Evolutionary conservation across 2,797 vertebrate genomes (phyloP), one percentile per base, ranked within the genome.

Genomic region (Coracias cyanogaster): DNA sequence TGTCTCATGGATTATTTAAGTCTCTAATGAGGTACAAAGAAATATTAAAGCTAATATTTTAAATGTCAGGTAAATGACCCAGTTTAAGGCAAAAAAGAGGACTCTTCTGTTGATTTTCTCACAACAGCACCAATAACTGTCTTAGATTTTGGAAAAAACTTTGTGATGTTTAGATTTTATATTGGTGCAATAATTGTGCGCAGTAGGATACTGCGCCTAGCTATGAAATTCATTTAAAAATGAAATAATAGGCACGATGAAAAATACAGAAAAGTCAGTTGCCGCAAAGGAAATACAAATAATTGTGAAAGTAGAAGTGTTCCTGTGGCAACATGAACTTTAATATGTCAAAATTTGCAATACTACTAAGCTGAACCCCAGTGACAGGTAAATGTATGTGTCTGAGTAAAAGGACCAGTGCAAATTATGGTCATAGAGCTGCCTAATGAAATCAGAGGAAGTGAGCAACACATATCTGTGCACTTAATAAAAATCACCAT

Each of bases 21-120:
- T 92, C 89, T 91, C 71, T 96, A 97, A 97, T 95, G 92, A 97
- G 71, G 80, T 57, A 82, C 71, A 93, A 96, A 94, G 91, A 96
- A 97, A 92, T 96, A 97, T 96, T 96, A 97, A 96, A 97, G 82
- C 41, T 4, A 96, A 89, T 97, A 97, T 96, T 96, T 97, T 96
- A 97, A 93, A 82, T 69, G 80, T 90, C 89, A 97, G 95, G 79
- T 85, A 95, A 94, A 89, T 65, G 12, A 88, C 41, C 48, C 65
- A 58, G 48, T 86, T 88, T 80, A 90, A 88, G 26, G 62, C 25
- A 15, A 26, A 37, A 28, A 61, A 26, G 10, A 92, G 15, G 45
- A 70, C 7, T 80, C 71, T 64, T 82, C 37, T 90, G 39, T 78
- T 94, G 92, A 91, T 95, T 95, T 92, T 92, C 66, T 90, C 93